Conservation (phyloP, 2,888 invertebrate species). For the Meandrusa payeni region DNA sequence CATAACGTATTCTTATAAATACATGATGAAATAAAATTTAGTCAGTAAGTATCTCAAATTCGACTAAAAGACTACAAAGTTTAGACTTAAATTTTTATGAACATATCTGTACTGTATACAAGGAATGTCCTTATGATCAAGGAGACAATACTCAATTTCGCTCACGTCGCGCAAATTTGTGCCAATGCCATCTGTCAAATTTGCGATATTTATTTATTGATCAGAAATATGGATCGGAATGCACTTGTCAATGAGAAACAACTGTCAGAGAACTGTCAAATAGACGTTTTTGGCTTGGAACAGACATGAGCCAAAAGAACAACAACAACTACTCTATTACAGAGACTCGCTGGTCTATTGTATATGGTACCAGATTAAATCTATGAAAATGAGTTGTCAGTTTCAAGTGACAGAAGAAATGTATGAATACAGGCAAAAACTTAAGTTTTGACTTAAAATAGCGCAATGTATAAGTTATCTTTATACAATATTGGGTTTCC, state of each 20-base stretch:
- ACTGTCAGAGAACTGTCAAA: too few relatives aligned
- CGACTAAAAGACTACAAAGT: constrained; percentile 77
- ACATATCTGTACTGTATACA: constrained; percentile 77
- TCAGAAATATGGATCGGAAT: neutral
- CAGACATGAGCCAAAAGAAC: neutral
- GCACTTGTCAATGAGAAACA: too few relatives aligned
- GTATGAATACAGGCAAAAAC: neutral
- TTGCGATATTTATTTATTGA: constrained; percentile 8
- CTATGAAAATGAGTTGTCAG: too few relatives aligned
- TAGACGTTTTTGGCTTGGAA: neutral
- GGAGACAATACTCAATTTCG: constrained; percentile 69
- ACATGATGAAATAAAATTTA: constrained; percentile 63
- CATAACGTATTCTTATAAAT: constrained; percentile 38
- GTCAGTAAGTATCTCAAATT: constrained; percentile 76
- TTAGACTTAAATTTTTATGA: constrained; percentile 75
- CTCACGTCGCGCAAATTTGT: constrained; percentile 28
- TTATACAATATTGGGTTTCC: neutral
- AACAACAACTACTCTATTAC: neutral
- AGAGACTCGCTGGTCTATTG: constrained; percentile 1
- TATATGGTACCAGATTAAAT: neutral
- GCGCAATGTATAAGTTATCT: neutral
- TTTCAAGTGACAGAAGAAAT: neutral
- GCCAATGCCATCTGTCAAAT: neutral
- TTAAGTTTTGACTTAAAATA: too few relatives aligned
- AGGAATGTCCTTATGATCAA: constrained; percentile 62